A percentile compares a stretch with the other conserved stretches of the same genome.
These are phyloP conservation scores for Drosophila rhopaloa DNA, from an alignment of 1,140 invertebrate genomes.

Conservation along the genomic window DNA sequence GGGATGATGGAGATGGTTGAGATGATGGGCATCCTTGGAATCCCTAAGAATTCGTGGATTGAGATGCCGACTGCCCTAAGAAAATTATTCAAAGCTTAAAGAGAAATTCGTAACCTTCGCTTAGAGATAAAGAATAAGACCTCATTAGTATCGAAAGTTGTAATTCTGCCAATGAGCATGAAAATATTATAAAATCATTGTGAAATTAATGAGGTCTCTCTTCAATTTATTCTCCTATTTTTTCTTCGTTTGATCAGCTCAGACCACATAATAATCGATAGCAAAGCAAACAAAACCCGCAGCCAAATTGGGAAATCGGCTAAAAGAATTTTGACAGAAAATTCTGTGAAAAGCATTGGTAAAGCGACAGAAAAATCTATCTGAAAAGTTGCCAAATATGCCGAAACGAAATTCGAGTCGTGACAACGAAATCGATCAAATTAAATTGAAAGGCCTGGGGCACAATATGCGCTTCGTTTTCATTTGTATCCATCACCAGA, in stretches of 20 bases:
- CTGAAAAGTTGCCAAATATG: constrained; percentile 17
- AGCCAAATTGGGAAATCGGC: not conserved
- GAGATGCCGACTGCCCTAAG: constrained; percentile 5
- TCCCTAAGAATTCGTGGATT: constrained; percentile 9
- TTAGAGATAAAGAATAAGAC: too few species aligned
- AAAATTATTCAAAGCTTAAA: constrained; percentile 15
- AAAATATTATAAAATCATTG: too few species aligned
- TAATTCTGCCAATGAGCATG: too few species aligned
- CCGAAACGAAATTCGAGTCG: constrained; percentile 4
- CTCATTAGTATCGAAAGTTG: too few species aligned
- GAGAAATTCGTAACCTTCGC: too few species aligned
- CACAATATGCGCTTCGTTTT: not conserved
- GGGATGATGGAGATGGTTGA: constrained; percentile 13
- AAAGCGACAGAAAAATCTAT: constrained; percentile 7
- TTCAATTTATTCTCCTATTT: not conserved
- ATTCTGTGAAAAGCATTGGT: constrained; percentile 6
- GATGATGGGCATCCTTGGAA: constrained; percentile 6
- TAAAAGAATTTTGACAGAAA: not conserved
- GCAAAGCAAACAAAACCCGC: constrained; percentile 1
- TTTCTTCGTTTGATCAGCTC: not conserved
- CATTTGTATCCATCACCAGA: not conserved
- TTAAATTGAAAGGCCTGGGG: not conserved
- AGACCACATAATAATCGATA: not conserved
- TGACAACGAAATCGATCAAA: constrained; percentile 6
- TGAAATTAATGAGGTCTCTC: not conserved